Conservation (phyloP, 1,140 invertebrate species). For the Cataglyphis hispanica region DNA sequence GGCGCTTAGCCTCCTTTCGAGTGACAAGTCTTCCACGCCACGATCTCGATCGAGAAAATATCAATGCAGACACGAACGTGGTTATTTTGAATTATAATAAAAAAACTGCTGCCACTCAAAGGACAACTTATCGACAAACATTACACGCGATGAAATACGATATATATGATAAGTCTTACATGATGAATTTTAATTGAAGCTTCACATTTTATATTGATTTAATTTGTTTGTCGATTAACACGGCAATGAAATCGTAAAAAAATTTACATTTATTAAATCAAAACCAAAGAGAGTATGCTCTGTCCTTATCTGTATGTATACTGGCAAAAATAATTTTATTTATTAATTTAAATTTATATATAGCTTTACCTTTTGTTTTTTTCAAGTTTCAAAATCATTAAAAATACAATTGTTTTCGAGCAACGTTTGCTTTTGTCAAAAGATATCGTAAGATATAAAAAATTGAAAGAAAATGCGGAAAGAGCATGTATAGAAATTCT, state of each 20-base stretch:
- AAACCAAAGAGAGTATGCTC: not conserved
- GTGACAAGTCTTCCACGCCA: slow-evolving; percentile 48
- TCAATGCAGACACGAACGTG: not conserved
- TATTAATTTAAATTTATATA: slow-evolving; percentile 2
- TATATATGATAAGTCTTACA: not conserved
- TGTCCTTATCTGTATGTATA: not conserved
- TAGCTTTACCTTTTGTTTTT: not conserved
- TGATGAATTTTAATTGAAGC: too few species aligned
- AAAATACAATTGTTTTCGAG: not conserved
- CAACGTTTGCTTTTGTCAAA: not conserved
- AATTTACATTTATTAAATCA: not conserved
- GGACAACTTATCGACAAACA: slow-evolving; percentile 11
- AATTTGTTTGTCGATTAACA: not conserved
- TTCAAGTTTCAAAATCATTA: not conserved
- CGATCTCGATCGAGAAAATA: slow-evolving; percentile 32
- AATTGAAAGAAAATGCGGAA: not conserved
- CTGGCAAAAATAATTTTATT: not conserved
- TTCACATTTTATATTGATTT: not conserved
- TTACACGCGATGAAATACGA: not conserved
- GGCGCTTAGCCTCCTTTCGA: slow-evolving; percentile 76
- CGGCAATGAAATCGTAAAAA: not conserved
- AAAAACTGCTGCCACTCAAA: slow-evolving; percentile 17
- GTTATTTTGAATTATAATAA: slow-evolving; percentile 36
- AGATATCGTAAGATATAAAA: not conserved
- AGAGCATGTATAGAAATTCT: too few species aligned